A percentile compares a stretch with the other conserved stretches of the same genome.
Conservation (phyloP, 2,888 invertebrate species). For the Orthosia gracilis region DNA sequence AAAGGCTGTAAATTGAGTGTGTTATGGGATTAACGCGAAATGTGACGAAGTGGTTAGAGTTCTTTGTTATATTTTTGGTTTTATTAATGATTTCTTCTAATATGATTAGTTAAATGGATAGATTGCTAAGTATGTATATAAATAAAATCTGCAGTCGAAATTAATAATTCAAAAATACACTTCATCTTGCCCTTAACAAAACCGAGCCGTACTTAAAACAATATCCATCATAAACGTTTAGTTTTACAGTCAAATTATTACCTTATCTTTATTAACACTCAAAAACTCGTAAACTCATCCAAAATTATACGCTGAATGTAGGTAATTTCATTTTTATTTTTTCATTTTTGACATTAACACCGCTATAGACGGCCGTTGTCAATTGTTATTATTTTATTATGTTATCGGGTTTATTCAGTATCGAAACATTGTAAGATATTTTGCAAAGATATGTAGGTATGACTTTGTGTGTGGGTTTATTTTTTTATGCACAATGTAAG, state of each 20-base stretch:
- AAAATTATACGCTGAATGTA: constrained; percentile 74
- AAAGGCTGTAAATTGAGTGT: too few species aligned
- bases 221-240: constrained; percentile 80
- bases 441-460: neutral
- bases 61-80: too few species aligned
- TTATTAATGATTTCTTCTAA: too few species aligned
- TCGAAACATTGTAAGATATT: constrained; percentile 20
- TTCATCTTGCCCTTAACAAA: constrained; percentile 58
- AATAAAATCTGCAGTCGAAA: too few species aligned
- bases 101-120: too few species aligned
- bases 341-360: constrained; percentile 70
- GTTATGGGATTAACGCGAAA: too few species aligned
- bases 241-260: constrained; percentile 75
- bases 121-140: too few species aligned
- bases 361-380: constrained; percentile 70
- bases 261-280: constrained; percentile 81
- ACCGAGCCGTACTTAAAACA: constrained; percentile 66
- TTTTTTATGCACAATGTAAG: neutral
- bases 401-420: constrained; percentile 31
- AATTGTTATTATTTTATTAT: constrained; percentile 63
- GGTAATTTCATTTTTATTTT: constrained; percentile 70
- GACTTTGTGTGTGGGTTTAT: neutral
- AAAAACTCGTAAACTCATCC: constrained; percentile 77
- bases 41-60: too few species aligned
- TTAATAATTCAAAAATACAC: neutral